Base-by-base conservation (phyloP, 1,140 invertebrate genomes). In the Frieseomelitta varia region DNA sequence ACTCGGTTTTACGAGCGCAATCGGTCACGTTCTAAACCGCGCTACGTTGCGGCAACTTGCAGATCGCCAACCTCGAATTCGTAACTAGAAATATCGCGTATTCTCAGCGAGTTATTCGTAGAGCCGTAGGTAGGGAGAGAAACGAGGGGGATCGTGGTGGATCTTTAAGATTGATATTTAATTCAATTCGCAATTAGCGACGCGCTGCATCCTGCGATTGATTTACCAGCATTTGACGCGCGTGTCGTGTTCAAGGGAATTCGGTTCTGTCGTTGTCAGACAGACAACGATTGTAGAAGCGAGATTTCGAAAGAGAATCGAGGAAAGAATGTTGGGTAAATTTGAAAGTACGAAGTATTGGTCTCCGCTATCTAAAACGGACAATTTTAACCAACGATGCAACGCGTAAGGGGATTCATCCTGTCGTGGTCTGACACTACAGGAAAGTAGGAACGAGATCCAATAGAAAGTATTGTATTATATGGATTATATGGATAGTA, bases 21-120 rank as follows among this genome's bases (percentile, higher is more conserved):
- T 84, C 81, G 76, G 75, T 84, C 81, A 82, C 81, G 73, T 82
- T 77, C 63, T 53, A 65, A 73, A 82, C 55, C 61, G 72, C 30
- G 47, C 51, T 47, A 24, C 63, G 73, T 77, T 77, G 73, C 81
- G 81, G 53, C 19, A 77, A 82, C 81, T 77, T 24, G 73, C 73
- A 12, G 74, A 77, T 77, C 65, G 34, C 47, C 17, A 78, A 81
- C n/a, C 61, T 83, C 56, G n/a, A 21, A 14, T 21, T 65, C 63
- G 21, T 47, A 34, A 68, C n/a, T 58, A 71, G 39, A 56, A 2
- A 12, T 30, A n/a, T 63, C 58, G 75, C 39, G 58, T 39, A 61
- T 27, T 51, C 8, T 14, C 58, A 10, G 0, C 24, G 63, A 63
- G 51, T 69, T 58, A 69, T 83, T 83, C 19, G 19, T n/a, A 11